Base-by-base conservation (phyloP, 2,888 invertebrate species). In the Erebia epiphron region DNA sequence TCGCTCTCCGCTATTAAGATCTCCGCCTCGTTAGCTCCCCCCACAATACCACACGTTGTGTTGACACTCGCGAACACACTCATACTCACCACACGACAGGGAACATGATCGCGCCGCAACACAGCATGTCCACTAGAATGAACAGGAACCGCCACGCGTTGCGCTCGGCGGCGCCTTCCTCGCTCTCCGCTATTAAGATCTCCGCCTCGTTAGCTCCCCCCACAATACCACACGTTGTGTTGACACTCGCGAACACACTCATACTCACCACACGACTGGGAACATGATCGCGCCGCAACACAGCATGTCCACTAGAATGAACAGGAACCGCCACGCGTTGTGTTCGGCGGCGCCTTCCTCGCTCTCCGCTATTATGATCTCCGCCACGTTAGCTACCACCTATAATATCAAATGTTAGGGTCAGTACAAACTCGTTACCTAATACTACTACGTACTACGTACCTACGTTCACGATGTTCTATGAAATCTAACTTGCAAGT, bases 251-350 rank as follows among this genome's bases (percentile, higher is more conserved):
- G 21, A 21, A 21, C 21, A 21, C 5, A 14, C 13, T 50, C n/a
- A 50, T 52, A 77, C 94, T 87, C 75, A 96, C 99, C 99, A 99
- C 0, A 99, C 98, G 65, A 99, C 98, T 0, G 99, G 99, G 82
- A 99, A 98, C 77, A 99, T 92, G 79, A 99, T 99, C 72, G 98
- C 98, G 49, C 98, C 98, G 85, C 99, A 99, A 84, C 99, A 99
- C 41, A 99, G 91, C 73, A 99, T 93, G 91, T 99, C 99, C 1
- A 99, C 97, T 46, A 99, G 94, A 77, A 98, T 97, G 85, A 99
- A 98, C 50, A 99, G 95, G 82, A 98, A 96, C 63, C 97, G 95
- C 99, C 99, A 99, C 0, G 97, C 97, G 79, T 96, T 96, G 84
- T 98, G 97, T 77, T 98, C 97, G 0, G 96, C 95, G 69, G 98